Base-by-base conservation (phyloP, 2,888 invertebrate genomes). In the Pseudolycoriella hygida region DNA sequence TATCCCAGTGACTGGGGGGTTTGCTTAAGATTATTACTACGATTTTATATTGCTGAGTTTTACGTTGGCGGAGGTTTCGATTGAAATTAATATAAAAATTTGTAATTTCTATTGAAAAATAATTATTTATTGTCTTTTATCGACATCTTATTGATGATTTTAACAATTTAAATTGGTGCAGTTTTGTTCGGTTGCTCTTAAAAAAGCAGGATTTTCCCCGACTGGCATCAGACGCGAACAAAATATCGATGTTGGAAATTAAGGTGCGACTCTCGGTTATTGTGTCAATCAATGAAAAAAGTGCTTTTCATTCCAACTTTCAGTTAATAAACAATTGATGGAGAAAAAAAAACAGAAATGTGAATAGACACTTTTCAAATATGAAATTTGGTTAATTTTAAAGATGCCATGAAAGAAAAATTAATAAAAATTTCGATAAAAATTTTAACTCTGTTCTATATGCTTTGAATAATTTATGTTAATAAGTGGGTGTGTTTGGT, bases 401-500 rank as follows among this genome's bases (percentile, higher is more conserved):
- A 25, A 8, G 25, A 25, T 25, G 25, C 8, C 4, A 25, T 6
- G 25, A 6, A 25, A 25, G 4, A 25, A 8, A 25, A 25, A 25
- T 6, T 25, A 6, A 25, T 6, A 6, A 25, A 25, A 25, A 25
- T 25, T 25, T 25, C 25, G 8, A 25, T 25, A 25, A 25, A 25
- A 25, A 25, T 25, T 25, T 25, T 25, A 25, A 25, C 15, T 34
- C 34, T 5, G 12, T 34, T 34, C 34, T 34, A 14, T 34, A 34
- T 34, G 12, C 15, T 43, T 40, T 43, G 34, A 34, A 49, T 45
- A 45, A 47, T 46, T 46, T 42, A 46, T 44, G 44, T 20, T 46
- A 44, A 52, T 48, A 56, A 54, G 55, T 56, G 56, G 56, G 56
- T 55, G 56, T 56, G 55, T 56, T 55, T 56, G 55, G 53, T 53